phyloP scores from a whole-genome alignment of 2,113 vertebrate genomes.

The Melanerpes aurifrons region DNA sequence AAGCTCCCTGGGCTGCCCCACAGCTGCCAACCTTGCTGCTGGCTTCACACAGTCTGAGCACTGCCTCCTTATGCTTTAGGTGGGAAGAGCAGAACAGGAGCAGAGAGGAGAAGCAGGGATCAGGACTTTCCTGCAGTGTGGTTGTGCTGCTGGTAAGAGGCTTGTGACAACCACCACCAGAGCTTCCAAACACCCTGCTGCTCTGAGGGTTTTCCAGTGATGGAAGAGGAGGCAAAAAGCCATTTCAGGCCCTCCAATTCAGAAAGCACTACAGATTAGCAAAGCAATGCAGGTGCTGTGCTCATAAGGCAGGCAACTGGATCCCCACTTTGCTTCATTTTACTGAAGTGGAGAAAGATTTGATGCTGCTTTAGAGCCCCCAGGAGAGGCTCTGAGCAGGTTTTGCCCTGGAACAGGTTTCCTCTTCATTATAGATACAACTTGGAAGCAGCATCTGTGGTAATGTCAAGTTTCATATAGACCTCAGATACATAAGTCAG shows the following conservation, averaged over 20 bases:
- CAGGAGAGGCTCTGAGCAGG: background rate
- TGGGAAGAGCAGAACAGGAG: background rate
- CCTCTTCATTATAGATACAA: background rate
- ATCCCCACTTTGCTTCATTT: slow-evolving; percentile 4
- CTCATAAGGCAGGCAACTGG: background rate
- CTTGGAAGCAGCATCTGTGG: background rate
- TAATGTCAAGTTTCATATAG: background rate
- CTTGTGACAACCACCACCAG: background rate
- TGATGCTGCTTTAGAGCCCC: background rate
- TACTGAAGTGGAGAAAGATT: slow-evolving; percentile 2
- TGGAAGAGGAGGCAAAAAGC: slow-evolving; percentile 15
- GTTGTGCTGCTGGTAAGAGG: background rate
- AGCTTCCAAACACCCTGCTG: background rate
- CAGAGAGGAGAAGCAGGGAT: background rate
- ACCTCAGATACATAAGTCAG: background rate
- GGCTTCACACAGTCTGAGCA: background rate
- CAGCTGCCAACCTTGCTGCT: background rate
- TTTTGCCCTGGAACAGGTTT: background rate
- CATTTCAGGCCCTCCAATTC: background rate
- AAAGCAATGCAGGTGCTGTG: slow-evolving; percentile 7
- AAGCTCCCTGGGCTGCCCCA: background rate
- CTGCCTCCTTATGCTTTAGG: background rate
- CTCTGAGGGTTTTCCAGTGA: background rate
- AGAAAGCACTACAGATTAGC: background rate
- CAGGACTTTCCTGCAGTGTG: background rate